Base-by-base conservation (phyloP, 2,797 vertebrate species). In the Uromys caudimaculatus region DNA sequence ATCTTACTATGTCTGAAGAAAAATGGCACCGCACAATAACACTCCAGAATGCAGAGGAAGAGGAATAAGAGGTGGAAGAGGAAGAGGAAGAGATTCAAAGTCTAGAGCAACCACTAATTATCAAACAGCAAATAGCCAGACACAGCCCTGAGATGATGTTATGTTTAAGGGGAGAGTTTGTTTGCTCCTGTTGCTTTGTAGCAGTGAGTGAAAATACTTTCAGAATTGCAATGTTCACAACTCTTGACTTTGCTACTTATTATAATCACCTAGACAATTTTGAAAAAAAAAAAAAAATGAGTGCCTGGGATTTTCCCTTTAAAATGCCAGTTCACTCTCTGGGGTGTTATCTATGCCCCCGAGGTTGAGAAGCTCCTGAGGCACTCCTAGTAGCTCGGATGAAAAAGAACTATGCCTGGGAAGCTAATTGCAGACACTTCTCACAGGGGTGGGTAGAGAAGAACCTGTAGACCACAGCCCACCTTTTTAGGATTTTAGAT, bases 121-220 rank as follows among this genome's bases (percentile, higher is more conserved):
- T 16, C 47, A 50, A 81, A 10, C 6, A 62, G 50, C 71, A 56
- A 0, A 64, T 41, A 47, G 17, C 0, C 21, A 62, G 27, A 10
- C 7, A 64, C 5, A 3, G 10, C 17, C 13, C 14, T 75, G 12
- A 54, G 82, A 60, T 56, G 10, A 44, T 75, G 11, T 16, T 35
- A 11, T 56, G 10, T n/a, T n/a, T 79, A 79, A 78, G 4, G 47
- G 35, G 17, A 54, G 4, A 17, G 12, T 82, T 60, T 75, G 44
- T 87, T 93, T 96, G 24, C 23, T 96, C n/a, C 2, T 54, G 24
- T 17, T 78, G 60, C 44, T 93, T 58, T 78, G 21, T 71, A 81
- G 19, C 35, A 81, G 16, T 2, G 16, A 3, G 17, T 82, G 17
- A 56, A 94, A 92, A 6, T 94, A 89, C 24, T 87, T 87, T 17